phyloP scores from a whole-genome alignment of 2,797 vertebrate genomes.

The Pangasius sanitwongsei region DNA sequence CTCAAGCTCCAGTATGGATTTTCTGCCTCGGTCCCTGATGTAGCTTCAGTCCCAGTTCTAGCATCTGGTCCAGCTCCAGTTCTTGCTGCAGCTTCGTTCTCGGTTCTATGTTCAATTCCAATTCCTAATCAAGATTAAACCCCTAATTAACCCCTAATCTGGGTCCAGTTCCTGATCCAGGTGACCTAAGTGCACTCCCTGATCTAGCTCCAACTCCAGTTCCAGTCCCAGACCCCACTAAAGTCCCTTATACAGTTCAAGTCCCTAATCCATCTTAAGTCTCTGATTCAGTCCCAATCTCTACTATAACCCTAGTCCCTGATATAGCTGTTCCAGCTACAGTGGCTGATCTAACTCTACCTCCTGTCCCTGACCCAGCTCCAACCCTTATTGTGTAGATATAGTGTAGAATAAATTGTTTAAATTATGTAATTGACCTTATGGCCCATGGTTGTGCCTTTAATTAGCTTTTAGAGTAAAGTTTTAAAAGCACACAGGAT shows the following conservation, averaged over 20 bases:
- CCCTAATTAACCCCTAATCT: neutral
- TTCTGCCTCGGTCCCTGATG: neutral
- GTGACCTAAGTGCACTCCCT: neutral
- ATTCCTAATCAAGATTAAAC: neutral
- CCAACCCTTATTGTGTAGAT: no score
- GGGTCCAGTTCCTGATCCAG: neutral
- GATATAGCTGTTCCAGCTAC: neutral
- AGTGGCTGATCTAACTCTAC: neutral
- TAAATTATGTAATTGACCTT: no score
- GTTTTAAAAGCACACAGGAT: no score
- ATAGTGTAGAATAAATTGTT: no score
- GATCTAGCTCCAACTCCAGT: neutral
- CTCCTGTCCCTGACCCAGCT: neutral
- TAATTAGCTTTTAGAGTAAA: no score
- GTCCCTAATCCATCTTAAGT: neutral
- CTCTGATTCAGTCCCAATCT: neutral
- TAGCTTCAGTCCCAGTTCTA: no score
- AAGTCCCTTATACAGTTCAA: neutral
- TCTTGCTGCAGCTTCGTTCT: neutral
- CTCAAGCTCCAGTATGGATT: neutral
- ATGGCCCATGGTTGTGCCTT: no score
- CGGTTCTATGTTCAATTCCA: neutral
- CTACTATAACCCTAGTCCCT: neutral
- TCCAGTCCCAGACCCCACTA: no score
- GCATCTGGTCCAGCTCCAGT: no score